Evolutionary conservation across 2,113 vertebrate genomes (phyloP), one percentile per base, ranked within the genome.

Genomic region (Crypturellus undulatus): DNA sequence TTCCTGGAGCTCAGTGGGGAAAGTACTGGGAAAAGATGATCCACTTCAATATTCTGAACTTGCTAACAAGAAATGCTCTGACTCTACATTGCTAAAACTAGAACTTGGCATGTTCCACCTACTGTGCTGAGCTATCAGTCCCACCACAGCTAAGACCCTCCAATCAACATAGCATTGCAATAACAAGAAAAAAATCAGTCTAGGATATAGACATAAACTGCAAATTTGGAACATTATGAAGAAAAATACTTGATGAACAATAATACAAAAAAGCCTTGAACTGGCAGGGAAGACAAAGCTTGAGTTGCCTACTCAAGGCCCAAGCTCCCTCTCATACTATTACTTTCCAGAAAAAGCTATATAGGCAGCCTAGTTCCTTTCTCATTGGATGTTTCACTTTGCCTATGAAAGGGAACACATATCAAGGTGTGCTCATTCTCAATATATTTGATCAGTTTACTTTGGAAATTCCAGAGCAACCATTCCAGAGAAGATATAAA

Each of bases 51-150:
- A 12, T 75, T 91, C 16, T 45, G 8, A 5, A 43, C 8, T 80
- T 1, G 1, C 6, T 22, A 78, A 21, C 10, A 67, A 49, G n/a
- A 73, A 49, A n/a, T 30, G 1, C 19, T 93, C 69, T 63, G 12
- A 17, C 24, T 70, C 34, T 47, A 34, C 15, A 47, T 36, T 59
- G 7, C 45, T 30, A 78, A 78, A 19, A 78, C 58, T n/a, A 67
- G 25, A 88, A 3, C 10, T 42, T 59, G 10, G 3, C 5, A 25
- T 21, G 20, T 0, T 3, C 13, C 3, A 19, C 4, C 4, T 6
- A 6, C 19, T 20, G 2, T 11, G 2, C 40, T 76, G n/a, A 75
- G 38, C 30, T 12, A 2, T 7, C 3, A 9, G 38, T 10, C 20
- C 51, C 15, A 30, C 9, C 24, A 54, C 0, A 0, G 26, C 52